Conservation (phyloP, 2,113 vertebrate species). For the Myotis brandtii region DNA sequence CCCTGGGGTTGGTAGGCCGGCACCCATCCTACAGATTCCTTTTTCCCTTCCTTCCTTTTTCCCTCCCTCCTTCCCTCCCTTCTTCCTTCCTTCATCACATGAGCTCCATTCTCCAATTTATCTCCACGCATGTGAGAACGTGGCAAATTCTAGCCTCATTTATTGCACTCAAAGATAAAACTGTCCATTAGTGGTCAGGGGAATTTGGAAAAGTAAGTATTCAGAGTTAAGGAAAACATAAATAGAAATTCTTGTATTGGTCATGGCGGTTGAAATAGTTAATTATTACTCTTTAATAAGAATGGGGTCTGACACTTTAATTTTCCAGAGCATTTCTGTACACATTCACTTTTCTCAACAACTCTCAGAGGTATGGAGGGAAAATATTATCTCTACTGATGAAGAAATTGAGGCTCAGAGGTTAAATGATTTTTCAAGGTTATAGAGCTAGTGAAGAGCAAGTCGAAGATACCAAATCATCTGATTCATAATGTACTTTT, state of each 20-base stretch:
- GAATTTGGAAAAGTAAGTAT: conserved; percentile 24
- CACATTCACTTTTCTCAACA: conserved; percentile 49
- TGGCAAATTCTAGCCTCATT: not conserved
- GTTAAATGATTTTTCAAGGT: conserved; percentile 74
- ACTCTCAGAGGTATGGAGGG: conserved; percentile 42
- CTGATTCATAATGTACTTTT: conserved; percentile 36
- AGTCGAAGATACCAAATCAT: conserved; percentile 54
- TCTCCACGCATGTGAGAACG: not conserved
- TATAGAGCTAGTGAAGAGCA: conserved; percentile 62
- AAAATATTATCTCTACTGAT: conserved; percentile 75
- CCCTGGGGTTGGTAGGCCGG: not conserved
- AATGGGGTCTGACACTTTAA: conserved; percentile 51
- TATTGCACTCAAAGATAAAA: not conserved
- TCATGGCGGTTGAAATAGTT: conserved; percentile 48
- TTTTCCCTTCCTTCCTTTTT: fast-evolving
- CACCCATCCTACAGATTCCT: not conserved
- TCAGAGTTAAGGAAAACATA: not conserved
- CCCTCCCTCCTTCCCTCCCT: fast-evolving
- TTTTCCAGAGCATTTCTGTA: conserved; percentile 60
- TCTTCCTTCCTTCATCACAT: not conserved
- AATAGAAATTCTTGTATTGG: not conserved
- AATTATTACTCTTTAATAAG: conserved; percentile 18
- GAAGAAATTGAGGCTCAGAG: conserved; percentile 69
- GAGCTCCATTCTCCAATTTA: not conserved
- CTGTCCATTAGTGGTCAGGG: not conserved